Conservation (phyloP, 2,113 vertebrate species). For the Otolemur garnettii region DNA sequence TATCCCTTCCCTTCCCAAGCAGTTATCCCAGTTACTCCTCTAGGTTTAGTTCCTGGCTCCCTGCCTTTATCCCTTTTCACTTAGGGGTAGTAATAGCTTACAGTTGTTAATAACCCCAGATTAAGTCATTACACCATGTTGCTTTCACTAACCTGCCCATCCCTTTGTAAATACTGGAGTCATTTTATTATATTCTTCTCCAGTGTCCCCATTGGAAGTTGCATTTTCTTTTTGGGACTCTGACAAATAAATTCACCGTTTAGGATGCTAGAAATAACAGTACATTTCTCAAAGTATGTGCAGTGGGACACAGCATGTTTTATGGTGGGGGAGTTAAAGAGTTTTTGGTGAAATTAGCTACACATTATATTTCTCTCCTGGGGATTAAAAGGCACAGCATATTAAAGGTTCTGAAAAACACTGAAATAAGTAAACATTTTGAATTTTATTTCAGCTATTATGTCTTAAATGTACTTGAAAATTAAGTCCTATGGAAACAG, state of each 20-base stretch:
- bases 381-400: constrained; percentile 2
- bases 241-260: background rate
- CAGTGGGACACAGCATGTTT: background rate
- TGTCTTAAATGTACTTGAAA: constrained; percentile 43
- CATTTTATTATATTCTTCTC: background rate
- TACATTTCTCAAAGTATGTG: background rate
- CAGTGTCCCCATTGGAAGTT: background rate
- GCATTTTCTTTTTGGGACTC: background rate
- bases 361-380: background rate
- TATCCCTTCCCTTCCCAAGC: background rate
- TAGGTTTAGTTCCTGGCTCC: background rate
- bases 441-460: constrained; percentile 11
- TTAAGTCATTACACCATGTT: background rate
- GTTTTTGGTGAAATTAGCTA: constrained; percentile 14
- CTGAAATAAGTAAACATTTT: constrained; percentile 6
- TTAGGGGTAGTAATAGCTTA: background rate
- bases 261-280: background rate
- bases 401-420: constrained; percentile 33
- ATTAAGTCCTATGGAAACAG: constrained; percentile 19
- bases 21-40: background rate
- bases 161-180: background rate
- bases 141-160: background rate
- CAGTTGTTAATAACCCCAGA: background rate
- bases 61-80: background rate
- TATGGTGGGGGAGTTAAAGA: background rate